phyloP scores from a whole-genome alignment of 2,797 vertebrate genomes.

The Vultur gryphus region DNA sequence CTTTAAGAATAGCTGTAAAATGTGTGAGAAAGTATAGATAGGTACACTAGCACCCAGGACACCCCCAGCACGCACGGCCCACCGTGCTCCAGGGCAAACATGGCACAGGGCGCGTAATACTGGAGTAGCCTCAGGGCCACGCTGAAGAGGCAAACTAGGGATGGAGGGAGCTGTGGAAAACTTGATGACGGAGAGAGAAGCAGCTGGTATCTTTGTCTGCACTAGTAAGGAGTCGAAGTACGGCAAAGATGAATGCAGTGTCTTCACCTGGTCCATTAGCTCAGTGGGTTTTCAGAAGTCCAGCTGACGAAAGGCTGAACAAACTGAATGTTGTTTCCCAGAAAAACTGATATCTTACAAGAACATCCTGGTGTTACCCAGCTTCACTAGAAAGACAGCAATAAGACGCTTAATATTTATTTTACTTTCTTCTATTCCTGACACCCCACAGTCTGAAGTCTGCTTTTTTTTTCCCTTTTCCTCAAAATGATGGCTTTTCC shows the following conservation, averaged over 20 bases:
- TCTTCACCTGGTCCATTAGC: not conserved
- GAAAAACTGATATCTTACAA: not conserved
- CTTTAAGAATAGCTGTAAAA: not conserved
- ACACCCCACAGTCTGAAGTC: not conserved
- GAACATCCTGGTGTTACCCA: not conserved
- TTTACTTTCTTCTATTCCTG: not conserved
- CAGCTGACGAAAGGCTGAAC: not conserved
- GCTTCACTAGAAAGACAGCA: not conserved
- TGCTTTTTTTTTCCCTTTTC: accelerated
- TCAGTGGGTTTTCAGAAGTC: not conserved
- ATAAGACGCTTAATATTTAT: not conserved
- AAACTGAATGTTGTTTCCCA: not conserved
- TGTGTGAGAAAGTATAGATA: not conserved
- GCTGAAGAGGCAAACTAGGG: not conserved
- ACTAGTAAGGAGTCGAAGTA: not conserved
- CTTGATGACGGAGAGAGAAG: not conserved
- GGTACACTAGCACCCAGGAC: no score
- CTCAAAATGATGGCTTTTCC: not conserved
- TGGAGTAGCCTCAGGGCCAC: not conserved
- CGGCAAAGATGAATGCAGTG: not conserved
- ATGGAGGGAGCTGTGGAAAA: not conserved
- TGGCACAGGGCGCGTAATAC: accelerated
- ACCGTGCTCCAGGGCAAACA: not conserved
- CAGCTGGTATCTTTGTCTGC: not conserved
- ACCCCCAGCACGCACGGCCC: no score